Percentiles rank a stretch among this genome's conserved stretches.
phyloP scores from a whole-genome alignment of 2,113 vertebrate species.

The Toxotes chatareus region DNA sequence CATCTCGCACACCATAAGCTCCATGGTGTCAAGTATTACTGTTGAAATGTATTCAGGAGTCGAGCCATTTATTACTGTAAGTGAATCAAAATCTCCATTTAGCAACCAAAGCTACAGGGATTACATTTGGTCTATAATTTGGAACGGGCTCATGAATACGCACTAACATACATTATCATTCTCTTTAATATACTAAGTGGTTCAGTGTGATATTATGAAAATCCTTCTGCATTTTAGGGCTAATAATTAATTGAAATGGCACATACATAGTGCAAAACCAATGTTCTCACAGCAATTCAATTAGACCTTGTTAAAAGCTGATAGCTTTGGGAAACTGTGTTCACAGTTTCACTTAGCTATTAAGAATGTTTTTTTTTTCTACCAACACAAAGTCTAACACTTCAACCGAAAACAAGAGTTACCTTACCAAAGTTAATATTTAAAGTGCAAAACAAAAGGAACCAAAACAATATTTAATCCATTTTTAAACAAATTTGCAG shows the following conservation, averaged over 20 bases:
- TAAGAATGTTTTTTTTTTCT: conserved; percentile 57
- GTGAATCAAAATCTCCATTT: conserved; percentile 82
- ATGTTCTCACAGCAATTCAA: conserved; percentile 83
- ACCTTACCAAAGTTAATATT: conserved; percentile 17
- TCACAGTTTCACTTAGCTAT: conserved; percentile 80
- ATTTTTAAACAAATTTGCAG: conserved; percentile 18
- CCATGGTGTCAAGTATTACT: conserved; percentile 75
- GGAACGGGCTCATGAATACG: conserved; percentile 80
- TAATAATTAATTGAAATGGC: conserved; percentile 87
- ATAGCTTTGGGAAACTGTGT: conserved; percentile 82
- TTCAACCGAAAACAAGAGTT: conserved; percentile 51
- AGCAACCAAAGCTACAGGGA: conserved; percentile 80
- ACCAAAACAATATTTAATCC: conserved; percentile 10
- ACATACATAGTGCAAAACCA: conserved; percentile 82
- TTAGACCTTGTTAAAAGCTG: conserved; percentile 85
- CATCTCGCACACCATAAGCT: conserved; percentile 57
- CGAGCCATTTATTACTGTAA: conserved; percentile 74
- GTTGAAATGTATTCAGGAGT: conserved; percentile 77
- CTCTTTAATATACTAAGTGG: conserved; percentile 84
- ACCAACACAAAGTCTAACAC: conserved; percentile 41
- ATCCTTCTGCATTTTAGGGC: conserved; percentile 82
- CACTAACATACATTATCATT: conserved; percentile 81
- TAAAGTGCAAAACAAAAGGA: conserved; percentile 16
- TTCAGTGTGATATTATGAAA: conserved; percentile 82
- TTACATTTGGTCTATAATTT: conserved; percentile 82